Conservation (phyloP, 64 coral and sea anemone genomes). For the Dendrophyllia cribrosa region DNA sequence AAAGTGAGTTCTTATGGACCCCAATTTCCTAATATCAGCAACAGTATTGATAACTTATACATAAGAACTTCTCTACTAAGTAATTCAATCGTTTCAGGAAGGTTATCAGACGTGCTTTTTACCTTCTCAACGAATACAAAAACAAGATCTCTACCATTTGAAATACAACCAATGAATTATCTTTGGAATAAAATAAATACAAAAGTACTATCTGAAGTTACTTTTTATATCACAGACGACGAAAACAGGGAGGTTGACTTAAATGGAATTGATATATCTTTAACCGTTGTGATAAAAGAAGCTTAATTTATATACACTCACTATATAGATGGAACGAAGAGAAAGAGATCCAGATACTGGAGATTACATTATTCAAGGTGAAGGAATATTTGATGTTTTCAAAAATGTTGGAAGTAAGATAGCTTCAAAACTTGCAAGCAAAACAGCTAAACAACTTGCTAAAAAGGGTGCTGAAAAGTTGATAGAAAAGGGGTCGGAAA, state of each 20-base stretch:
- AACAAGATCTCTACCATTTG: neutral
- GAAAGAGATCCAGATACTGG: neutral
- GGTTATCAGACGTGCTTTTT: neutral
- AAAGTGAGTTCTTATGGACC: neutral
- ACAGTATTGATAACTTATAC: neutral
- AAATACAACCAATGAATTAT: neutral
- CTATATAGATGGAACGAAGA: neutral
- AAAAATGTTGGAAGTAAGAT: neutral
- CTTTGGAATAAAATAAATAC: slow-evolving; percentile 3
- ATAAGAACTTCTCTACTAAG: neutral
- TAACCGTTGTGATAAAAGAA: neutral
- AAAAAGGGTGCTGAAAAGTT: neutral
- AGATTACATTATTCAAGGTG: neutral
- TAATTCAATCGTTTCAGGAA: neutral
- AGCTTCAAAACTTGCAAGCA: neutral
- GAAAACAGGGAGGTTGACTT: neutral
- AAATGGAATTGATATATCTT: neutral
- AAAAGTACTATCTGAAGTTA: neutral
- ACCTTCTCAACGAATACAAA: neutral
- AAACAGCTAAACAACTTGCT: neutral
- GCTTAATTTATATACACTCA: slow-evolving; percentile 1
- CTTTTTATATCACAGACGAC: neutral
- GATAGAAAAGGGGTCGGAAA: neutral
- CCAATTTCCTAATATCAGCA: neutral
- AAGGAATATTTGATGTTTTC: neutral